Evolutionary conservation across 2,113 vertebrate species (phyloP), one percentile per base, ranked within the genome.

Genomic region (Phycodurus eques): DNA sequence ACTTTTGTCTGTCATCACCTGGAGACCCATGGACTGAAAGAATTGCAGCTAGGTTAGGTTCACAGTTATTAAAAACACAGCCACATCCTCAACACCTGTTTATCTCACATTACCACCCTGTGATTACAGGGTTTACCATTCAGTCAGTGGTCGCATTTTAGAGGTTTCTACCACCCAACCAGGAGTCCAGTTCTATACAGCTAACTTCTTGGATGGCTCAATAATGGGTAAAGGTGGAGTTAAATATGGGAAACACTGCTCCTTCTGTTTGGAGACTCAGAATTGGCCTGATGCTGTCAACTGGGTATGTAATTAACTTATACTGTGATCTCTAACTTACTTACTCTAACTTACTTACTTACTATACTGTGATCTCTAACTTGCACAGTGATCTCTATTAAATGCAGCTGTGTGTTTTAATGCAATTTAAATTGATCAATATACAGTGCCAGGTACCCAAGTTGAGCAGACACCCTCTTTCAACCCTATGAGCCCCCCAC

Each of bases 241-340:
- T 0, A 9, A 47, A 0, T 99, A 99, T 68, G 77, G 88, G 69
- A 96, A 94, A 80, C 98, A 98, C 89, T 94, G 94, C 0, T 93
- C 94, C 17, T 94, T 99, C 86, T 99, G 97, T 77, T 88, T 99
- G 14, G 97, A 98, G 92, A 96, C 96, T 0, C 97, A 99, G 88
- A 95, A 92, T 82, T 99, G 98, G 96, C 98, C 97, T 0, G 92
- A 99, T 8, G 95, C 97, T 0, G 81, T 99, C 70, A 98, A 98
- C 84, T 92, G 96, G 97, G 98, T 98, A 79, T 17, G 66, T 43
- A 2, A 4, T 31, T n/a, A 15, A 43, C 33, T 39, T 33, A 35
- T 27, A 27, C 27, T 27, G 27, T 27, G 1, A 27, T n/a, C n/a
- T n/a, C n/a, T n/a, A n/a, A n/a, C n/a, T n/a, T n/a, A n/a, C n/a